Percentiles rank a stretch among this genome's conserved stretches.
phyloP scores from a whole-genome alignment of 2,888 invertebrate genomes.

The Hedychridium roseum region DNA sequence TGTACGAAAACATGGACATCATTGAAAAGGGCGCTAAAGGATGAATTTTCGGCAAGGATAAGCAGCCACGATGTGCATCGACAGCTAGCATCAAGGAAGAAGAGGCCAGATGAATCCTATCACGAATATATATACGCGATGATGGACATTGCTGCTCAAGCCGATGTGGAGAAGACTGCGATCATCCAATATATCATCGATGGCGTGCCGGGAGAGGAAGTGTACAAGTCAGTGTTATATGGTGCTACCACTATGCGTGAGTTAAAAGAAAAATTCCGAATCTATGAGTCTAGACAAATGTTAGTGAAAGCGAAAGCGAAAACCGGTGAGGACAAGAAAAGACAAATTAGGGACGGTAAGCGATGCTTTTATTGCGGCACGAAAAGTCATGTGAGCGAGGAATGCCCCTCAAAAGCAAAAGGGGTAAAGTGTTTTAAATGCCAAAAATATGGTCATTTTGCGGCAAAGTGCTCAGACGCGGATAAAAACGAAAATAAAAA shows the following conservation, averaged over 20 bases:
- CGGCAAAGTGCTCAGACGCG: constrained; percentile 19
- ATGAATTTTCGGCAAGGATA: constrained; percentile 7
- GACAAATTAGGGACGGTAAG: background rate
- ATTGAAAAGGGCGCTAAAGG: constrained; percentile 10
- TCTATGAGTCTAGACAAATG: constrained; percentile 5
- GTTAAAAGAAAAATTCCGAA: constrained; percentile 1
- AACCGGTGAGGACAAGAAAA: background rate
- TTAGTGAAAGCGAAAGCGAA: background rate
- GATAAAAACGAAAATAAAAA: constrained; percentile 9
- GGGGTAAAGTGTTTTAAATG: constrained; percentile 36
- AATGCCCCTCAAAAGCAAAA: constrained; percentile 23
- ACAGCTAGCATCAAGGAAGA: constrained; percentile 6
- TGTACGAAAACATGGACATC: constrained; percentile 14
- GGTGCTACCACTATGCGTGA: constrained; percentile 12
- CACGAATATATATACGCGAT: constrained; percentile 14
- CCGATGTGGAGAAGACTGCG: constrained; percentile 7
- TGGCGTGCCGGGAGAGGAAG: constrained; percentile 17
- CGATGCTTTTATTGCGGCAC: constrained; percentile 32
- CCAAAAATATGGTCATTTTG: constrained; percentile 29
- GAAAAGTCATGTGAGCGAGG: constrained; percentile 18
- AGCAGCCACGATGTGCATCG: constrained; percentile 7
- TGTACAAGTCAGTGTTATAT: constrained; percentile 22
- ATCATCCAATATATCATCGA: constrained; percentile 19
- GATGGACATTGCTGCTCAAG: constrained; percentile 12
- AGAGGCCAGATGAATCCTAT: constrained; percentile 7